Conservation (phyloP, 2,113 vertebrate genomes). For the Pluvialis apricaria region DNA sequence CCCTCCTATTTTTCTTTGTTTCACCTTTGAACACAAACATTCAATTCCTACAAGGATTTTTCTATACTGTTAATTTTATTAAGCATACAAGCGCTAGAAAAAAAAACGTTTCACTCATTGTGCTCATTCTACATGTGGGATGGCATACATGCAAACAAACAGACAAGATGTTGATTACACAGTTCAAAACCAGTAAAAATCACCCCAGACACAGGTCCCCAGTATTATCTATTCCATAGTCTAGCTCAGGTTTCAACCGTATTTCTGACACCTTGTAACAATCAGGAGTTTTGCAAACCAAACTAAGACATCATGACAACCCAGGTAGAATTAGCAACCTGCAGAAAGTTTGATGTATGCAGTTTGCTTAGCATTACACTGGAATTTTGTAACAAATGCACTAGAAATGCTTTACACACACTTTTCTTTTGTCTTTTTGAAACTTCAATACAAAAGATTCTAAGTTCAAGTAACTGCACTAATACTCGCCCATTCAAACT, state of each 20-base stretch:
- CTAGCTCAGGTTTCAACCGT: not conserved
- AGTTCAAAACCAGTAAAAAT: not conserved
- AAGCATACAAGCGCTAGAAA: not conserved
- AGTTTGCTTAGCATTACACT: not conserved
- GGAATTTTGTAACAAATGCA: not conserved
- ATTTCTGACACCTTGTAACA: not conserved
- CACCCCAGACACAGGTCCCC: not conserved
- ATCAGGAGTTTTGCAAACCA: not conserved
- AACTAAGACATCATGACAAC: not conserved
- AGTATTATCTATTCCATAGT: not conserved
- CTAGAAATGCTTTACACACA: not conserved
- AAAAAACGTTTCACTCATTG: not conserved
- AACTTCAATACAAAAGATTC: not conserved
- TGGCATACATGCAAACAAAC: not conserved
- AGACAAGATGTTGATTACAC: fast-evolving
- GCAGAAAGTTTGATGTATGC: not conserved
- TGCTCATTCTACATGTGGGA: fast-evolving
- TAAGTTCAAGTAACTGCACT: not conserved
- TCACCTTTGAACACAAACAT: not conserved
- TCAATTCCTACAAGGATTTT: not conserved
- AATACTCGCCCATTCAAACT: not conserved
- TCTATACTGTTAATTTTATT: not conserved
- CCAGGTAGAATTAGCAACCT: not conserved
- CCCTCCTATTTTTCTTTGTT: not conserved
- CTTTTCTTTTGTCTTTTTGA: not conserved